Percentiles rank a stretch among this genome's conserved stretches.
phyloP scores from a whole-genome alignment of 2,113 vertebrate genomes.

The Petrocephalus zakoni region DNA sequence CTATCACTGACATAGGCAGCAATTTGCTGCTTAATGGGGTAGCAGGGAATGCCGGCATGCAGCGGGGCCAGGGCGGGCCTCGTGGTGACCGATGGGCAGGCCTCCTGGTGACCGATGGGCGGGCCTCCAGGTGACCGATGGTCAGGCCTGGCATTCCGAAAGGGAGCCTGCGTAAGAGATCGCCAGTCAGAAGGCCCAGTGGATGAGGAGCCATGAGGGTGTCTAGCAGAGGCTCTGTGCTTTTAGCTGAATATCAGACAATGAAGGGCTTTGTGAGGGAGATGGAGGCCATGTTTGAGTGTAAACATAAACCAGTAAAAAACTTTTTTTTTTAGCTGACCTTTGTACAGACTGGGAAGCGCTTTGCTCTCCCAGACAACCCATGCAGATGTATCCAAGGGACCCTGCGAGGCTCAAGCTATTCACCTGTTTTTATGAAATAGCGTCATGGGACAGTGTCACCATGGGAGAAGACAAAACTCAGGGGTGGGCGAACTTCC shows the following conservation, averaged over 20 bases:
- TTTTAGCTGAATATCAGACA: conserved; percentile 63
- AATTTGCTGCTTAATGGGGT: conserved; percentile 29
- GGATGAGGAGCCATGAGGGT: conserved; percentile 42
- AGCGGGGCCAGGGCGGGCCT: neutral
- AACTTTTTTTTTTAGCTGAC: neutral
- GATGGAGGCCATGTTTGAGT: neutral
- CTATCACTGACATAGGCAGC: conserved; percentile 16
- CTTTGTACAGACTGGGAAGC: conserved; percentile 12
- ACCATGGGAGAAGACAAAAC: neutral
- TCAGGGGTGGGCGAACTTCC: neutral
- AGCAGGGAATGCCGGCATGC: conserved; percentile 32
- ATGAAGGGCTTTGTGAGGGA: conserved; percentile 49
- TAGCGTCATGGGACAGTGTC: neutral
- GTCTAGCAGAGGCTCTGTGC: conserved; percentile 54
- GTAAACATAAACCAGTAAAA: conserved; percentile 24
- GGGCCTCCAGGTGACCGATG: neutral
- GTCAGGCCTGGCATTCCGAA: neutral
- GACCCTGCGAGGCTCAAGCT: neutral
- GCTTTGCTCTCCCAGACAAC: neutral
- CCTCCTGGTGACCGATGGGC: neutral
- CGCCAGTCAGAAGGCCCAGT: conserved; percentile 22
- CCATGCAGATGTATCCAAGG: neutral
- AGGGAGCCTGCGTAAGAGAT: neutral
- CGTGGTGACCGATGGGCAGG: neutral
- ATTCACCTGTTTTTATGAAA: neutral